phyloP scores from a whole-genome alignment of 1,140 invertebrate species.

The Monomorium pharaonis region DNA sequence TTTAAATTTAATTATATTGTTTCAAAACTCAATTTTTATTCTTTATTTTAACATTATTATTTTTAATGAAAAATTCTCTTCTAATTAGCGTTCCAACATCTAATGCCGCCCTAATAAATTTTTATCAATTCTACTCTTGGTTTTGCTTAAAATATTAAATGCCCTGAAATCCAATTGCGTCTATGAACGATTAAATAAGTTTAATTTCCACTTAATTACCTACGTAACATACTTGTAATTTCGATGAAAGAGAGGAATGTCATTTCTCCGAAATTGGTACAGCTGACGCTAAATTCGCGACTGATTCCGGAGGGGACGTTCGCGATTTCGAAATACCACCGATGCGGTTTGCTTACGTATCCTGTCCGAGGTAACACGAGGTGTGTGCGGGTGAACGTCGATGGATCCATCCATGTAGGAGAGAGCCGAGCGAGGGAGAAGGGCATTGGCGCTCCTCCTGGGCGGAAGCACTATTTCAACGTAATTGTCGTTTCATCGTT shows the following conservation, averaged over 20 bases:
- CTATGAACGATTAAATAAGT: neutral
- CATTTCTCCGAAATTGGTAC: neutral
- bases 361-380: slow-evolving; percentile 41
- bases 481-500: slow-evolving; percentile 78
- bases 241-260: neutral
- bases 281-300: neutral
- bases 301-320: slow-evolving; percentile 9
- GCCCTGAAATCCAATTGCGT: neutral
- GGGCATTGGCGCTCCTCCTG: slow-evolving; percentile 66
- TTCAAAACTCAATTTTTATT: no score
- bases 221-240: slow-evolving; percentile 7
- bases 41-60: no score
- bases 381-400: neutral
- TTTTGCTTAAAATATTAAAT: neutral
- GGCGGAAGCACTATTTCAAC: slow-evolving; percentile 79
- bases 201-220: neutral
- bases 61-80: no score
- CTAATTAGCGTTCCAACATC: no score
- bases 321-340: slow-evolving; percentile 38
- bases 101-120: no score
- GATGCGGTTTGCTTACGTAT: slow-evolving; percentile 49
- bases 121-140: neutral
- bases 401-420: slow-evolving; percentile 8
- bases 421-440: slow-evolving; percentile 10
- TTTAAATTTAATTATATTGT: no score